A percentile compares a stretch with the other conserved stretches of the same genome.
These are phyloP conservation scores for Scelioninae gen. 1 DNA, from an alignment of 2,888 invertebrate species.

Conservation along the genomic window DNA sequence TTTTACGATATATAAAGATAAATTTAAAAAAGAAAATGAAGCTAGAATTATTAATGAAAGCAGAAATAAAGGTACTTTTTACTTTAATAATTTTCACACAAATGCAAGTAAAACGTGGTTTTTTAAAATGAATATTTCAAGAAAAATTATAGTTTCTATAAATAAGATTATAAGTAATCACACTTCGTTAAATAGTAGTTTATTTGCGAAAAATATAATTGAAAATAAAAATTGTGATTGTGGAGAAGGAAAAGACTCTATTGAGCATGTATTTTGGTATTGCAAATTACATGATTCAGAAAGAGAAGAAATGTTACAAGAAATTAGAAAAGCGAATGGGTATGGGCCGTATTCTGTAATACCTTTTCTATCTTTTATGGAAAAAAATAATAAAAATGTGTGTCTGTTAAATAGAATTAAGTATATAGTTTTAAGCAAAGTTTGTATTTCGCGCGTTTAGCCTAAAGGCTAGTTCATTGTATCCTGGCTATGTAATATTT, in stretches of 20 bases:
- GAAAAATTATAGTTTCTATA: too few species aligned
- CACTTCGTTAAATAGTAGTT: constrained; percentile 10
- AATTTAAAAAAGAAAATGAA: constrained; percentile 1
- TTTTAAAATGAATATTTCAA: too few species aligned
- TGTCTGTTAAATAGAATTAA: not conserved
- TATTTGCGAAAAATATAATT: not conserved
- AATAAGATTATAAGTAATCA: constrained; percentile 15
- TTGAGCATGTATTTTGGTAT: not conserved
- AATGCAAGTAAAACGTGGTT: too few species aligned
- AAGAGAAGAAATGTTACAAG: not conserved
- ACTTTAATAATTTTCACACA: not conserved
- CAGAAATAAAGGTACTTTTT: not conserved
- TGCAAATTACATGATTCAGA: not conserved
- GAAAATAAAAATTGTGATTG: not conserved
- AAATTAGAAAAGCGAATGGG: not conserved
- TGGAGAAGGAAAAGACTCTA: not conserved
- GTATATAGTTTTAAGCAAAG: not conserved
- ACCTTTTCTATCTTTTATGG: not conserved
- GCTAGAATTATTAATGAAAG: not conserved
- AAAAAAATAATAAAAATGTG: not conserved
- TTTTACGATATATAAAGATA: not conserved
- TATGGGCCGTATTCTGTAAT: not conserved
- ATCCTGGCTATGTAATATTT: not conserved
- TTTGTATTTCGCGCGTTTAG: constrained; percentile 6
- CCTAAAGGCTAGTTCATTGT: constrained; percentile 1